Evolutionary conservation across 1,140 invertebrate genomes (phyloP), one percentile per base, ranked within the genome.

Genomic region (Trichonephila clavata): DNA sequence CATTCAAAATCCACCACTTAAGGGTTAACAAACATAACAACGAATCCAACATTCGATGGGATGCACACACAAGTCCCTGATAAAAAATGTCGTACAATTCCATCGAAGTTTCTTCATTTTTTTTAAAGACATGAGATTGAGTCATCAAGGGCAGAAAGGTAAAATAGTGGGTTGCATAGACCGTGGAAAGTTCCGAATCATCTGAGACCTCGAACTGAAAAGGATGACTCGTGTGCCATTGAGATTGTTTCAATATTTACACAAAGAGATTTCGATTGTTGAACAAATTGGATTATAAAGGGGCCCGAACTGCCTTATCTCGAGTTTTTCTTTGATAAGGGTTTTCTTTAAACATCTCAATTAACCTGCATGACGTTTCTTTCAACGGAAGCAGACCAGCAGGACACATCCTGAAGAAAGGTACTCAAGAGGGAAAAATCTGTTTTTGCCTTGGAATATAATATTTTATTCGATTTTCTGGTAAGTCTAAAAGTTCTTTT

Each of bases 181-280:
- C 16, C 16, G 4, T 39, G 27, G 71, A 77, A 77, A 32, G 32
- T 77, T 77, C 27, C 71, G 27, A 77, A 77, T 0, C 71, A 20
- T 39, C 27, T 32, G 13, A 77, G 65, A 32, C 27, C 18, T 77
- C 71, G 71, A 32, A 18, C 16, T 32, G 32, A 16, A 39, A 68
- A 39, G 27, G 27, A 32, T 77, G 71, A 39, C 32, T 16, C 71
- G 27, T 77, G 71, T 77, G 0, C 71, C 16, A 77, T 39, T 77
- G 71, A 77, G 71, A 77, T 77, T 39, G 14, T 20, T 77, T 32
- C 71, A 77, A 77, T 77, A 77, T 77, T 77, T 24, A 77, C 71
- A 20, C 71, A 77, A 39, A 39, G 16, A 3, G 71, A 39, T 39
- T 77, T 39, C 71, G 71, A 32, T 3, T 77, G 71, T 77, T 77